Evolutionary conservation across 2,113 vertebrate genomes (phyloP), one percentile per base, ranked within the genome.

Genomic region (Caloenas nicobarica): DNA sequence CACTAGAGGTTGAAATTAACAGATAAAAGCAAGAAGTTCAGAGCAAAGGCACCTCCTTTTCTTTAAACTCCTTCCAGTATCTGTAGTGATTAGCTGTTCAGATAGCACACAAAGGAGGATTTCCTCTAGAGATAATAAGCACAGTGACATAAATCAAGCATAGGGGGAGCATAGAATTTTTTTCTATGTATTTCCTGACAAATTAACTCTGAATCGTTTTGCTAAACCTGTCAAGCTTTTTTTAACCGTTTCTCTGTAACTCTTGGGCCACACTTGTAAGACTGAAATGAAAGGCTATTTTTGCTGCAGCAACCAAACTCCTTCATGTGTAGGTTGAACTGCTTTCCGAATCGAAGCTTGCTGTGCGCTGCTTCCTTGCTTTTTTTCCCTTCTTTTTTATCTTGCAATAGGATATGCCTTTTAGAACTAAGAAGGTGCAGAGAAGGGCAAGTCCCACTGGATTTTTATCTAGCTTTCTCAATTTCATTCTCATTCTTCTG

Each of bases 21-120:
- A 86, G 90, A 89, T 89, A 74, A 95, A 91, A 93, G 93, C 62
- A 31, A 53, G 34, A 87, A 77, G 87, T 85, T 94, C 77, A 78
- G 91, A 94, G 91, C 76, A 66, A 88, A 96, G 71, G 89, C 68
- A 93, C 38, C 26, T 33, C 24, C 1, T 77, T 86, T 82, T 38
- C 85, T 96, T 90, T 81, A 81, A 94, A 86, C 85, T 90, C 68
- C 53, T 61, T 94, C 85, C 91, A 81, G 68, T 57, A 50, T 51
- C 64, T 78, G 40, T 74, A 66, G 57, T 58, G 73, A 78, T 18
- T 38, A 65, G 93, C 79, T 66, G 62, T 54, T 89, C 68, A 73
- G 58, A 19, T 33, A 73, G 76, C 51, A 11, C 78, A 85, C 79
- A 77, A 62, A 86, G 85, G 81, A 93, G 84, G 81, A 56, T 94